Percentiles rank a stretch among this genome's conserved stretches.
Conservation (phyloP, 2,113 vertebrate species). For the Meleagris gallopavo region DNA sequence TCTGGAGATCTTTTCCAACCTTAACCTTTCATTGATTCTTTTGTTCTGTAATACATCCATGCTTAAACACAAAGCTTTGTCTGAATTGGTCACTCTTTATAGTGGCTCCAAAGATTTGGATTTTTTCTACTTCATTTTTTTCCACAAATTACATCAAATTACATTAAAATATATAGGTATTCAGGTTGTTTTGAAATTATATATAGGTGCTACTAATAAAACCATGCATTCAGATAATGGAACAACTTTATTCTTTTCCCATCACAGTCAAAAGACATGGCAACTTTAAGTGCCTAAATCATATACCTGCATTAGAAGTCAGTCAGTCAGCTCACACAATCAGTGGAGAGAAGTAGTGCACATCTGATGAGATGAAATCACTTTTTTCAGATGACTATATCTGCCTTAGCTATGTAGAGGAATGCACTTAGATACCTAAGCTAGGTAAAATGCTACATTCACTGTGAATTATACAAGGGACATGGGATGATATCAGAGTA, state of each 20-base stretch:
- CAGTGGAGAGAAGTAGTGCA: neutral
- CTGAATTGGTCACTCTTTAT: neutral
- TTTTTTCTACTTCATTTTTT: neutral
- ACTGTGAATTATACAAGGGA: neutral
- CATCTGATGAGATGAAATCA: neutral
- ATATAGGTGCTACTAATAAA: neutral
- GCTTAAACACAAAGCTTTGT: neutral
- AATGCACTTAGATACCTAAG: neutral
- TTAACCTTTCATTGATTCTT: neutral
- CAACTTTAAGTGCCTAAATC: neutral
- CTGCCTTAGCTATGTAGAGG: neutral
- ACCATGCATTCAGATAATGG: neutral
- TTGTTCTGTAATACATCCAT: neutral
- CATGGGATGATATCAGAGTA: neutral
- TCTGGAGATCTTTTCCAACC: neutral
- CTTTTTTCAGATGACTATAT: neutral
- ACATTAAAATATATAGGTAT: neutral
- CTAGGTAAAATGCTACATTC: neutral
- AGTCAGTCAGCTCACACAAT: neutral
- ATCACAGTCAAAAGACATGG: neutral
- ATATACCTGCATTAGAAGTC: neutral
- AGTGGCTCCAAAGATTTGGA: neutral
- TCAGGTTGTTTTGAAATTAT: neutral
- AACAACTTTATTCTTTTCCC: neutral
- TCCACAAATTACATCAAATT: rapidly evolving